phyloP scores from a whole-genome alignment of 2,888 invertebrate species.

The Dryococelus australis region DNA sequence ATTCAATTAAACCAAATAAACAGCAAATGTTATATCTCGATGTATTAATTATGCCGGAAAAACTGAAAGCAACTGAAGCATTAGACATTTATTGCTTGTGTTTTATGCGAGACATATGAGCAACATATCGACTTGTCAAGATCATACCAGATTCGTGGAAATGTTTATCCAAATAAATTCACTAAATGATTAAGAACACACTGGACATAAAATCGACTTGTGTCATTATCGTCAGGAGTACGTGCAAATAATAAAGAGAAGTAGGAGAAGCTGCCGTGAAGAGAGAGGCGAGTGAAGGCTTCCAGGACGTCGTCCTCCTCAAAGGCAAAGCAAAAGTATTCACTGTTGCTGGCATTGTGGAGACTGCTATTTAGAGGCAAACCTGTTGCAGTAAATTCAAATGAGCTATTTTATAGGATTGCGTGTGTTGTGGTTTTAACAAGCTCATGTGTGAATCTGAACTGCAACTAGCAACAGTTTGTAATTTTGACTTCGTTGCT shows the following conservation, averaged over 20 bases:
- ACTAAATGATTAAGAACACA: neutral
- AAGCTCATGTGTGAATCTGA: neutral
- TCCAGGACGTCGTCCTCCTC: neutral
- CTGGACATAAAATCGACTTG: neutral
- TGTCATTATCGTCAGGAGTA: conserved; percentile 18
- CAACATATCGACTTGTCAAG: conserved; percentile 28
- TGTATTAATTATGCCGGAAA: conserved; percentile 23
- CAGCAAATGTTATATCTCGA: neutral
- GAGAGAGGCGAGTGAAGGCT: neutral
- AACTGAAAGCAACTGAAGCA: conserved; percentile 19
- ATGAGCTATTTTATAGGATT: conserved; percentile 18
- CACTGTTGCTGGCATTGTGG: neutral
- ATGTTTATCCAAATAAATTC: conserved; percentile 17
- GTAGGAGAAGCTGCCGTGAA: conserved; percentile 21
- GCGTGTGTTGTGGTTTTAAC: neutral
- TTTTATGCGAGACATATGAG: conserved; percentile 21
- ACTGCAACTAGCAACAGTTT: no score
- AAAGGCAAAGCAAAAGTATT: conserved; percentile 17
- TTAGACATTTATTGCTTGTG: neutral
- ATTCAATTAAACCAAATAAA: neutral
- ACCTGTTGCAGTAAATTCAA: conserved; percentile 22
- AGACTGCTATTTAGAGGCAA: neutral
- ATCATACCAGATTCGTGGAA: conserved; percentile 23
- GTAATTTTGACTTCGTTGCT: no score
- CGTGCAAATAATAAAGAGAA: conserved; percentile 8